Conservation (phyloP, 2,113 vertebrate genomes). For the Malurus alboscapulatus region DNA sequence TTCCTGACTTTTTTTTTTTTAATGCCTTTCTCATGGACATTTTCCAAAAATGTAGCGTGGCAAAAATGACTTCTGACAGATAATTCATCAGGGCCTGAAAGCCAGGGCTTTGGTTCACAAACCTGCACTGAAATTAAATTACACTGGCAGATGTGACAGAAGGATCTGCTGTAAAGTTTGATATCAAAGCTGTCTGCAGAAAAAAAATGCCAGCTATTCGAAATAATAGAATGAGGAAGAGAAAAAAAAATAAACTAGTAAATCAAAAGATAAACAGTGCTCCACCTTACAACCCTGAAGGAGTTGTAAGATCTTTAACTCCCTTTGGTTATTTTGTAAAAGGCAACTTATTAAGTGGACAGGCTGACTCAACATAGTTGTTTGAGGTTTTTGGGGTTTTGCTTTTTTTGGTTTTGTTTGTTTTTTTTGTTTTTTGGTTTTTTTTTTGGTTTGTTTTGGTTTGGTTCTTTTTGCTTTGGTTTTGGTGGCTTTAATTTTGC, state of each 20-base stretch:
- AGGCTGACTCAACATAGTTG: not conserved
- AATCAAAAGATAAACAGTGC: not conserved
- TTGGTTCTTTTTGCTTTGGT: not conserved
- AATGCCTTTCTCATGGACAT: not conserved
- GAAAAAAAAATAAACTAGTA: not conserved
- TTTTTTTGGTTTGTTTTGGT: no score
- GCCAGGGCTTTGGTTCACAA: not conserved
- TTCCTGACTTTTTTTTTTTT: not conserved
- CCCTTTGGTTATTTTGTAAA: not conserved
- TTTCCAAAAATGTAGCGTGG: not conserved
- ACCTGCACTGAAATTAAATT: not conserved
- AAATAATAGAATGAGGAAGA: not conserved
- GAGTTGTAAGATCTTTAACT: not conserved
- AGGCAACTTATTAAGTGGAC: not conserved
- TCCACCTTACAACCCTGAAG: not conserved
- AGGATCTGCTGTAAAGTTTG: not conserved
- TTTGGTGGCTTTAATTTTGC: not conserved
- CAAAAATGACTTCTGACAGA: not conserved
- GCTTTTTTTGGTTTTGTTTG: no score
- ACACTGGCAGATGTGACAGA: not conserved
- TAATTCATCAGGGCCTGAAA: not conserved
- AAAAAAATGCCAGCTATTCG: not conserved
- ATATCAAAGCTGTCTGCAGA: not conserved
- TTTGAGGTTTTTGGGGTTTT: no score
- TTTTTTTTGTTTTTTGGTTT: no score